phyloP scores from a whole-genome alignment of 2,888 invertebrate genomes.

The Drosophila rellima region DNA sequence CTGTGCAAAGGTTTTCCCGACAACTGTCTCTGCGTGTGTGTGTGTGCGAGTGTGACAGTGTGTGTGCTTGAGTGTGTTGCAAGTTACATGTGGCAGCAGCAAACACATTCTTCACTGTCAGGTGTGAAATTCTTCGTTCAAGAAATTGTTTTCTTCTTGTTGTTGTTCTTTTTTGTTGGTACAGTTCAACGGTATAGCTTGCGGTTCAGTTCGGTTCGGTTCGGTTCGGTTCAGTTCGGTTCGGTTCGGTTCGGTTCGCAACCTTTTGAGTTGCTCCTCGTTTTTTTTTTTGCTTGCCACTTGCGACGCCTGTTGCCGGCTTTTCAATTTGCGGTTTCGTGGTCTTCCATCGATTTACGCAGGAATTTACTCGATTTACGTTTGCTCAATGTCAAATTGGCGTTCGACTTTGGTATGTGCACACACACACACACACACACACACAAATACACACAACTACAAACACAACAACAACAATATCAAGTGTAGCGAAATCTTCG shows the following conservation, averaged over 20 bases:
- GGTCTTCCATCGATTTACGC: constrained; percentile 59
- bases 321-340: constrained; percentile 31
- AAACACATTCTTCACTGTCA: constrained; percentile 68
- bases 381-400: constrained; percentile 80
- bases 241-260: constrained; percentile 1
- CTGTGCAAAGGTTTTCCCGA: constrained; percentile 8
- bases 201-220: background rate
- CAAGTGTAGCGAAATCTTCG: background rate
- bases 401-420: constrained; percentile 74
- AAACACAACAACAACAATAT: constrained; percentile 1
- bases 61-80: constrained; percentile 13
- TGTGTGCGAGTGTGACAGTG: background rate
- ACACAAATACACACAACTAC: background rate
- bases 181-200: background rate
- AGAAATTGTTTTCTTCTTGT: no score
- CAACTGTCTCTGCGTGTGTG: background rate
- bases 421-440: background rate
- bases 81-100: constrained; percentile 24
- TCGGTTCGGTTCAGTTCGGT: background rate
- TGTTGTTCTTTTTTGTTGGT: background rate
- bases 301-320: constrained; percentile 28
- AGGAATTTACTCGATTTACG: constrained; percentile 75
- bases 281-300: background rate
- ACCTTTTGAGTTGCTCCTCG: constrained; percentile 1
- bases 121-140: constrained; percentile 72